phyloP scores from a whole-genome alignment of 2,113 vertebrate genomes.

The Sceloporus undulatus region DNA sequence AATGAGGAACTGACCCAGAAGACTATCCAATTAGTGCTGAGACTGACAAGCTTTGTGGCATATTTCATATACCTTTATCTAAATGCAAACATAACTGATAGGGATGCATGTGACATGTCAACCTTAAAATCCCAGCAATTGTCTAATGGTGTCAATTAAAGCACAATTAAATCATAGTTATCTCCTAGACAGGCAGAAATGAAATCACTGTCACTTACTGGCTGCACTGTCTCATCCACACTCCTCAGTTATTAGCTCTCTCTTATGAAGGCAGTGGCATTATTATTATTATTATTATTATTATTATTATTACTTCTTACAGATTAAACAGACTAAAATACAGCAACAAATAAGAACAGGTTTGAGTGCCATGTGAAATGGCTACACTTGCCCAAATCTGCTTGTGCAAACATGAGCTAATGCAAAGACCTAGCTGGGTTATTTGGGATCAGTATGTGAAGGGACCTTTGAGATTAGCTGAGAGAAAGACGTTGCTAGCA shows the following conservation, averaged over 20 bases:
- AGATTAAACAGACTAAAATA: too few species aligned
- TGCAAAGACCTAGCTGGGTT: too few species aligned
- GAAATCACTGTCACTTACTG: constrained; percentile 46
- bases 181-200: constrained; percentile 45
- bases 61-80: constrained; percentile 31
- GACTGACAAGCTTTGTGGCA: constrained; percentile 40
- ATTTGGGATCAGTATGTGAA: too few species aligned
- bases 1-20: constrained; percentile 10
- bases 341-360: too few species aligned
- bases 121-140: constrained; percentile 47
- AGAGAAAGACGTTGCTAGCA: too few species aligned
- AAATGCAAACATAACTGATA: constrained; percentile 27
- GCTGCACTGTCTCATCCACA: constrained; percentile 49
- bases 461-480: too few species aligned
- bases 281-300: too few species aligned
- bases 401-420: too few species aligned
- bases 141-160: constrained; percentile 60
- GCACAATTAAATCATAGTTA: constrained; percentile 55
- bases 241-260: constrained; percentile 42
- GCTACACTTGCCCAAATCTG: too few species aligned
- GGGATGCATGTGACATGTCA: constrained; percentile 20
- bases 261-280: not conserved
- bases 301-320: too few species aligned
- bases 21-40: constrained; percentile 31
- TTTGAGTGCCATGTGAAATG: too few species aligned